Conservation (phyloP, 2,797 vertebrate species). For the Cuniculus paca region DNA sequence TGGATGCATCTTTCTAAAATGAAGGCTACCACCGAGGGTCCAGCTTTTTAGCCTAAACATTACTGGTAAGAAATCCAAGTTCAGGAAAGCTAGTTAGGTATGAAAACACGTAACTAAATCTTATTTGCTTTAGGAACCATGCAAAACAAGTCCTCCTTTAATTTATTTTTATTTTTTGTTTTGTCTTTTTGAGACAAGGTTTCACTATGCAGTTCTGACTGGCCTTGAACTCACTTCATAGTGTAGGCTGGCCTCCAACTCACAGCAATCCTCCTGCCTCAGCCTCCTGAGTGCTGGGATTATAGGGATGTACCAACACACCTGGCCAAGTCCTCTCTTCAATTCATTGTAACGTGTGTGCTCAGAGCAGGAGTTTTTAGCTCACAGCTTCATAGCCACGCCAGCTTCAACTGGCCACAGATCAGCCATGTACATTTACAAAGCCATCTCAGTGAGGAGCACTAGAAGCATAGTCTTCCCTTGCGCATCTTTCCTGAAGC, state of each 20-base stretch:
- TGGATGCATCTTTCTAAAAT: constrained; percentile 50
- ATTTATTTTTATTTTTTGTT: background rate
- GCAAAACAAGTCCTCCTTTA: background rate
- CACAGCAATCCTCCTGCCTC: background rate
- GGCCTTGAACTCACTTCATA: background rate
- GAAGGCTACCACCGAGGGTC: background rate
- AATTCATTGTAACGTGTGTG: background rate
- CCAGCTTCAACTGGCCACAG: background rate
- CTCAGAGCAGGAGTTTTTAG: background rate
- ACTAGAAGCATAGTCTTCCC: background rate
- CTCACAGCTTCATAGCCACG: background rate
- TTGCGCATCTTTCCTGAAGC: constrained; percentile 3
- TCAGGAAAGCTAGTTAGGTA: constrained; percentile 40
- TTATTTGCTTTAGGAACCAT: background rate
- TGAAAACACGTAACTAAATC: background rate
- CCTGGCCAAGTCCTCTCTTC: background rate
- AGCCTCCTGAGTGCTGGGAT: background rate
- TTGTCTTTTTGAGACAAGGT: background rate
- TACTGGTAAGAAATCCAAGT: background rate
- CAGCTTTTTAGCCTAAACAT: constrained; percentile 7
- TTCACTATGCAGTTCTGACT: background rate
- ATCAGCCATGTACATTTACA: background rate
- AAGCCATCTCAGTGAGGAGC: background rate
- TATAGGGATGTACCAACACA: background rate
- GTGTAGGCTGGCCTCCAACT: background rate